A percentile compares a stretch with the other conserved stretches of the same genome.
These are phyloP conservation scores for Apocrypta bakeri DNA, from an alignment of 1,140 invertebrate genomes.

Conservation along the genomic window DNA sequence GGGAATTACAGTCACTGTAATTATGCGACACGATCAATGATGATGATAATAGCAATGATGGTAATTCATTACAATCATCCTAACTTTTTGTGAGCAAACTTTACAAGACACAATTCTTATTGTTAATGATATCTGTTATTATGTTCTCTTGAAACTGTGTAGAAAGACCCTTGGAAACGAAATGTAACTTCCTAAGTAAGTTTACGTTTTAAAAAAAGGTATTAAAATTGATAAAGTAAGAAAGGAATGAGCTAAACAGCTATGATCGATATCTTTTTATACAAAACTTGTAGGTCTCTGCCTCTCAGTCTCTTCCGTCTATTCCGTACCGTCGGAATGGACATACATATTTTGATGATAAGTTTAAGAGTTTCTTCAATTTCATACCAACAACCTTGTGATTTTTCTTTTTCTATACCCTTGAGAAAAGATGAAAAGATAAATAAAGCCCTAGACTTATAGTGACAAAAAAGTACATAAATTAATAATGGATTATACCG, in stretches of 20 bases:
- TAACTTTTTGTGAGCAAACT: slow-evolving; percentile 59
- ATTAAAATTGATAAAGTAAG: slow-evolving; percentile 20
- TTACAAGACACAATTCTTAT: slow-evolving; percentile 59
- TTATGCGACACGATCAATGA: slow-evolving; percentile 55
- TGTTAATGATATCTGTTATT: slow-evolving; percentile 62
- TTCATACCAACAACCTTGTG: neutral
- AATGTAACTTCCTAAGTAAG: slow-evolving; percentile 42
- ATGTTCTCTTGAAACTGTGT: slow-evolving; percentile 56
- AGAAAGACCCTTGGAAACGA: slow-evolving; percentile 50
- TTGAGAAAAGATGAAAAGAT: slow-evolving; percentile 10
- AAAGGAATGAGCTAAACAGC: slow-evolving; percentile 24
- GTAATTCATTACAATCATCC: slow-evolving; percentile 55
- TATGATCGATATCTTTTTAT: slow-evolving; percentile 48
- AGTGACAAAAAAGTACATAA: neutral
- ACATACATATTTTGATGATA: slow-evolving; percentile 45
- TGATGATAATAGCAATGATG: slow-evolving; percentile 55
- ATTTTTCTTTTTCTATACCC: neutral
- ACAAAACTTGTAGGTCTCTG: slow-evolving; percentile 47
- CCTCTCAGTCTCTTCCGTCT: slow-evolving; percentile 47
- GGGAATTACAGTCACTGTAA: slow-evolving; percentile 9
- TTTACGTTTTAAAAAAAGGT: slow-evolving; percentile 33
- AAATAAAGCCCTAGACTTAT: slow-evolving; percentile 9
- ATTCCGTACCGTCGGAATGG: neutral
- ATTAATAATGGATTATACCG: neutral
- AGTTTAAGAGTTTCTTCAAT: slow-evolving; percentile 42